Base-by-base conservation (phyloP, 1,140 invertebrate species). In the Ephestia elutella region DNA sequence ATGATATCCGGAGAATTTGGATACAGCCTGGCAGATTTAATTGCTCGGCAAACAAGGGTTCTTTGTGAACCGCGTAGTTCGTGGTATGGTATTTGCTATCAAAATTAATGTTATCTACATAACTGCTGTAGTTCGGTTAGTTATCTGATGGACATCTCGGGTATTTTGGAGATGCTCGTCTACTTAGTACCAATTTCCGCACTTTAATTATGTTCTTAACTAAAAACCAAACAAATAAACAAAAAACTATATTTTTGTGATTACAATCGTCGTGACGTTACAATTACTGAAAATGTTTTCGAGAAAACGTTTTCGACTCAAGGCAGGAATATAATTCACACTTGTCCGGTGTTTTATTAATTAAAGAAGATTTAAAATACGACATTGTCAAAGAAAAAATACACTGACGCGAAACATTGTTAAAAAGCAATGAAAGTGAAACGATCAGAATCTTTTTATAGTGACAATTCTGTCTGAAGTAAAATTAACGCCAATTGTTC, bases 1-100 rank as follows among this genome's bases (percentile, higher is more conserved):
- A 73, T 68, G 66, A 68, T 66, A 68, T 66, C 67, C 60, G 62
- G 63, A 59, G 60, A 60, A 59, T 70, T 71, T 63, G 61, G 50
- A 49, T 63, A 63, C 67, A 32, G 57, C 38, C 7, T 17, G 38
- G 60, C 30, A 53, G 64, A 71, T 68, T 64, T 70, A 70, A 73
- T 75, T 63, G 56, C 57, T 63, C 49, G 58, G 49, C 61, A 59
- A 66, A 63, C 61, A 44, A 56, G 62, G 57, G 62, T 59, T 58
- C 20, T 53, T 53, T 13, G 21, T 25, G 50, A n/a, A 7, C 17
- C 18, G 8, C 5, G 19, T 53, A 53, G 50, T 53, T 53, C 13
- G 38, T 44, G 10, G 38, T n/a, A 9, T 53, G 50, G 50, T 53
- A 25, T 53, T 53, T 53, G n/a, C 19, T 10, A 53, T 53, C 21